A percentile compares a stretch with the other conserved stretches of the same genome.
phyloP scores from a whole-genome alignment of 2,888 invertebrate species.

The Myathropa florea region DNA sequence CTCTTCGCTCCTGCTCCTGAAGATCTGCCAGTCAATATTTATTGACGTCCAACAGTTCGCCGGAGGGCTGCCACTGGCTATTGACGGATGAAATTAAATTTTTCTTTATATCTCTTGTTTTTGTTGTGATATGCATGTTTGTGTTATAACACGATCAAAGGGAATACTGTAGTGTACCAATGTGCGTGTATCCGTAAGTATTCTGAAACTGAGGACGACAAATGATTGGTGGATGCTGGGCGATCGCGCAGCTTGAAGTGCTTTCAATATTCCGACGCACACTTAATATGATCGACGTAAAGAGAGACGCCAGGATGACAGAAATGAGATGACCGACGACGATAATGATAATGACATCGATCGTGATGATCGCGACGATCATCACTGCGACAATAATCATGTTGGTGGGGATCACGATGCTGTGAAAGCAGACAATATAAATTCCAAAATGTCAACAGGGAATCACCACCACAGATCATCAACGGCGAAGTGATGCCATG shows the following conservation, averaged over 20 bases:
- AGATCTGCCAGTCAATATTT: slow-evolving; percentile 46
- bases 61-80: slow-evolving; percentile 69
- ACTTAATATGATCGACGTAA: slow-evolving; percentile 68
- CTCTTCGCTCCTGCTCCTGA: not conserved
- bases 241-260: slow-evolving; percentile 69
- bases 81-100: slow-evolving; percentile 71
- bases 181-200: not conserved
- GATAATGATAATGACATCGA: not conserved
- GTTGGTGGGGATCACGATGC: slow-evolving; percentile 34
- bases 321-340: slow-evolving; percentile 38
- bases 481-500: slow-evolving; percentile 25
- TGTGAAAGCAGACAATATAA: slow-evolving; percentile 62
- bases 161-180: not conserved
- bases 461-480: slow-evolving; percentile 41
- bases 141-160: slow-evolving; percentile 8
- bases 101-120: slow-evolving; percentile 43
- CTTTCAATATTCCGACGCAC: slow-evolving; percentile 66
- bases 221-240: slow-evolving; percentile 61
- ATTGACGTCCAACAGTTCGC: slow-evolving; percentile 62
- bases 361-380: not conserved
- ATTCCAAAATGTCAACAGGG: slow-evolving; percentile 58
- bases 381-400: not conserved
- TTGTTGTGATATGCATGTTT: slow-evolving; percentile 56
- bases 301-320: slow-evolving; percentile 62
- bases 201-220: slow-evolving; percentile 31